Evolutionary conservation across 2,113 vertebrate species (phyloP).

Genomic region (Lamprologus sp.): DNA sequence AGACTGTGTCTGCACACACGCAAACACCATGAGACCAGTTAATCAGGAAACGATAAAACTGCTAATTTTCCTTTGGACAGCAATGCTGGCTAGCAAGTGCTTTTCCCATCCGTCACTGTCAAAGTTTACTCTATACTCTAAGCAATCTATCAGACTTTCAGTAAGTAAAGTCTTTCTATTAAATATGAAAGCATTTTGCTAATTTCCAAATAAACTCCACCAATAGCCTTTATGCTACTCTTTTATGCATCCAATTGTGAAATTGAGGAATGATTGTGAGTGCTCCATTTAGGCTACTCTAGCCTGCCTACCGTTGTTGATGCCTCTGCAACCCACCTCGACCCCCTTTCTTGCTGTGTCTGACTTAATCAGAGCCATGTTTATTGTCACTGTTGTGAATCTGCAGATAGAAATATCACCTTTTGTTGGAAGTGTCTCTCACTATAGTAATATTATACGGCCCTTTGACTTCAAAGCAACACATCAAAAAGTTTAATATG

Average conservation of each 20-base stretch:
- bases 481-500: not conserved
- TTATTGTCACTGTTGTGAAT: not conserved
- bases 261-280: not conserved
- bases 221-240: not conserved
- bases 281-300: not conserved
- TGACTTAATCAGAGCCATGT: not conserved
- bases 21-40: not conserved
- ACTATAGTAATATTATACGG: not conserved
- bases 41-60: not conserved
- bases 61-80: not conserved
- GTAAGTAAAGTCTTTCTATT: not conserved
- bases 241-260: not conserved
- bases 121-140: not conserved
- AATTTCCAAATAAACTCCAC: not conserved
- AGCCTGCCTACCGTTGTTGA: not conserved
- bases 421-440: not conserved
- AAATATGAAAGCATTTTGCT: not conserved
- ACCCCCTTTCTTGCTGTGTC: not conserved
- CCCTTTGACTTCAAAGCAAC: not conserved
- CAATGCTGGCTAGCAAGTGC: not conserved
- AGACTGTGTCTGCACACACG: not conserved
- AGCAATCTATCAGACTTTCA: not conserved
- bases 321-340: not conserved
- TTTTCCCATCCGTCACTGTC: not conserved
- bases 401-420: not conserved